Evolutionary conservation across 2,797 vertebrate species (phyloP).

Genomic region (Acanthornis magna): DNA sequence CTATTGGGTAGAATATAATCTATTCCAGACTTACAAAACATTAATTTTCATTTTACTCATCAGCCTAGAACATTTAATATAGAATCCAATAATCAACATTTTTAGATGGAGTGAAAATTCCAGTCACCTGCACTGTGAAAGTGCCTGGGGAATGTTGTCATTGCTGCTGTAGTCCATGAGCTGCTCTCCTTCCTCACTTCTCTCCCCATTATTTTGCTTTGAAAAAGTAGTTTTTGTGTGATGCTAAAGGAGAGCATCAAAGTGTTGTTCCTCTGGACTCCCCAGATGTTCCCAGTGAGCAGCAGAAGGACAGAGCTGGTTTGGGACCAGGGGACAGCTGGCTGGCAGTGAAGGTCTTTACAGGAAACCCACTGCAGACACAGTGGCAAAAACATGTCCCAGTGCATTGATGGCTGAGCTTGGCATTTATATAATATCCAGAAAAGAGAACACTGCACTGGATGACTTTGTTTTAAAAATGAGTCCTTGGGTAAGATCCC

Average conservation of each 20-base stretch:
- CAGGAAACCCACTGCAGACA: neutral
- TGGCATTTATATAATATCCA: neutral
- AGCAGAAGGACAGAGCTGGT: neutral
- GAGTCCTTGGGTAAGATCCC: slow-evolving; percentile 36
- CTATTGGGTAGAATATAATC: neutral
- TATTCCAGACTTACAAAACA: rapidly evolving
- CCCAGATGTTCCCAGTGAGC: neutral
- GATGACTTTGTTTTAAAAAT: neutral
- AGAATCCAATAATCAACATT: neutral
- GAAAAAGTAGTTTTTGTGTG: neutral
- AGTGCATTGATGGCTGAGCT: neutral
- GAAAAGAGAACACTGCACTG: neutral
- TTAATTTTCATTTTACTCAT: neutral
- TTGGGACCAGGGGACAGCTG: neutral
- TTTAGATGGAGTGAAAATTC: neutral
- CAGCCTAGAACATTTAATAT: neutral
- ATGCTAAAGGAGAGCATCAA: neutral
- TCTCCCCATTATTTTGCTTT: neutral
- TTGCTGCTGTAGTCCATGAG: neutral
- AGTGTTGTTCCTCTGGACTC: neutral
- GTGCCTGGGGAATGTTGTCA: neutral
- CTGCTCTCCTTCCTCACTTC: neutral
- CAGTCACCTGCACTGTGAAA: neutral
- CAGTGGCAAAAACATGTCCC: rapidly evolving
- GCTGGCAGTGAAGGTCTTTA: neutral